phyloP scores from a whole-genome alignment of 2,797 vertebrate species.

The Manis javanica region DNA sequence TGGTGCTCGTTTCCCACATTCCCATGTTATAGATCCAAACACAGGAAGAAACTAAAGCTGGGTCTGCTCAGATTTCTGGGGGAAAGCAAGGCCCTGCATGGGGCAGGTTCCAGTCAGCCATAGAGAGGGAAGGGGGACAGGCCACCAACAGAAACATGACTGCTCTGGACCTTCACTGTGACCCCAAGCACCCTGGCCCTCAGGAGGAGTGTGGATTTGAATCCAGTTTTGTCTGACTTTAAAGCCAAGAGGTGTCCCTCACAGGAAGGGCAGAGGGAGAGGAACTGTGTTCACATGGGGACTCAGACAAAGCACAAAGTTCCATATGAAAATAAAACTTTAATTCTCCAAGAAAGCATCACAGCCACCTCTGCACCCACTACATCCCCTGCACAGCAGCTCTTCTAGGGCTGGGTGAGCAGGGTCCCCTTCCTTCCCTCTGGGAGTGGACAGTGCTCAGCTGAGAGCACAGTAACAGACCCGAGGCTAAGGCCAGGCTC shows the following conservation, averaged over 20 bases:
- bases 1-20: neutral
- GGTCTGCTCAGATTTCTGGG: neutral
- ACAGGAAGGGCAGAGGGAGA: neutral
- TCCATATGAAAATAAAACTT: constrained; percentile 71
- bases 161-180: neutral
- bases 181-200: neutral
- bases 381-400: neutral
- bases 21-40: neutral
- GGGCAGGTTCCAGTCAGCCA: neutral
- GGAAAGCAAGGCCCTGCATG: neutral
- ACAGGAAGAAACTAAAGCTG: neutral
- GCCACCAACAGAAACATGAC: neutral
- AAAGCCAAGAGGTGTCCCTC: neutral
- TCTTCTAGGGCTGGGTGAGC: neutral
- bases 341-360: constrained; percentile 52
- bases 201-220: neutral
- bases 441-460: neutral
- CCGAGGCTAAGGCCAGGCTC: neutral
- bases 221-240: constrained; percentile 12
- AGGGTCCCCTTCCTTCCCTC: neutral
- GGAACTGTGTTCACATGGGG: neutral
- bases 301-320: neutral
- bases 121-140: neutral
- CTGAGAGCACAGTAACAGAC: neutral
- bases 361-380: neutral